These are phyloP conservation scores for Alauda arvensis DNA, from an alignment of 2,797 vertebrate species.

Conservation along the genomic window DNA sequence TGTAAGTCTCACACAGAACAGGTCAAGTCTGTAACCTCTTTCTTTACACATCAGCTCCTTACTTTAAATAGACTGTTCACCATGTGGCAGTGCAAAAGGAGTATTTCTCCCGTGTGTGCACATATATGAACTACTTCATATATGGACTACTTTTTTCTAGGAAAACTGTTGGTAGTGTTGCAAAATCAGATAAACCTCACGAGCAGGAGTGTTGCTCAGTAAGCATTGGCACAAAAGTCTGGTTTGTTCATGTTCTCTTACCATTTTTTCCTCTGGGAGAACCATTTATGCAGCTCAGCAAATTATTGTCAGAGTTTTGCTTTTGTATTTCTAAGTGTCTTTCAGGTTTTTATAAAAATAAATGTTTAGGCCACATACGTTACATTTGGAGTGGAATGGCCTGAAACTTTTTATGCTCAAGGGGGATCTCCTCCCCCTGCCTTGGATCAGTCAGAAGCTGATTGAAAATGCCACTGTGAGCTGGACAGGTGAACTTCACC, in stretches of 20 bases:
- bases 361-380: neutral
- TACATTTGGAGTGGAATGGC: neutral
- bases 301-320: neutral
- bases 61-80: neutral
- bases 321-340: neutral
- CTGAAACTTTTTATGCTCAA: too few species aligned
- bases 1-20: neutral
- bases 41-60: neutral
- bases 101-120: neutral
- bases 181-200: neutral
- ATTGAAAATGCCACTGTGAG: neutral
- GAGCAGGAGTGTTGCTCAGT: neutral
- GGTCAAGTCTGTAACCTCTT: neutral
- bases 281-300: neutral
- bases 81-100: neutral
- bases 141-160: neutral
- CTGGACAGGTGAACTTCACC: neutral
- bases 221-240: neutral
- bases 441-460: neutral
- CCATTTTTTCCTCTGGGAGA: neutral
- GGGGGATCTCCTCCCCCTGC: fast-evolving
- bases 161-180: neutral
- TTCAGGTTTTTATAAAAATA: fast-evolving
- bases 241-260: fast-evolving
- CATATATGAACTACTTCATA: neutral